A percentile compares a stretch with the other conserved stretches of the same genome.
phyloP scores from a whole-genome alignment of 2,888 invertebrate species.

The Achlya flavicornis region DNA sequence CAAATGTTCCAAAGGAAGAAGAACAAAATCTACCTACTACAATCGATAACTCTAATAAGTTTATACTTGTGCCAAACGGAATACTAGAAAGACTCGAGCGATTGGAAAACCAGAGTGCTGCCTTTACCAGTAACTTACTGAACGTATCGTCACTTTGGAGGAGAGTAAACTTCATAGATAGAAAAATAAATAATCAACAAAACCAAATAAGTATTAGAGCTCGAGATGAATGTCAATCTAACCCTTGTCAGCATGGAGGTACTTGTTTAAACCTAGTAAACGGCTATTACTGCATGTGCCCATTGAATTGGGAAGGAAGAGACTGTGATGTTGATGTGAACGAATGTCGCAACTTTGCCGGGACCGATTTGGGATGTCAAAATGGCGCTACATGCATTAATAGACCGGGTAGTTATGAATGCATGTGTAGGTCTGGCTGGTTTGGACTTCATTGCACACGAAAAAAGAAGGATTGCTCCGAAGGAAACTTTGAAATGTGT shows the following conservation, averaged over 20 bases:
- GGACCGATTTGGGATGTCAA: constrained; percentile 96
- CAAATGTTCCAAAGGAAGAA: constrained; percentile 55
- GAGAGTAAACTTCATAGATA: constrained; percentile 55
- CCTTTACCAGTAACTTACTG: constrained; percentile 33
- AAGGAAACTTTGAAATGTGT: constrained; percentile 90
- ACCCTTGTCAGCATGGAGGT: constrained; percentile 93
- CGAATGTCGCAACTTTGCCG: constrained; percentile 91
- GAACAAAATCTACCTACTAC: constrained; percentile 25
- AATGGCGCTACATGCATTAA: constrained; percentile 94
- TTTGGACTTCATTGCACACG: constrained; percentile 93
- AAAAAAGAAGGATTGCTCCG: constrained; percentile 88
- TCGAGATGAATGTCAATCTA: constrained; percentile 87
- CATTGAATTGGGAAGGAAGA: constrained; percentile 87
- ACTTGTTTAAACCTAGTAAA: constrained; percentile 89
- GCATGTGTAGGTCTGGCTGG: constrained; percentile 90
- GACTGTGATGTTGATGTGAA: constrained; percentile 92
- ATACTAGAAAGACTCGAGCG: constrained; percentile 55
- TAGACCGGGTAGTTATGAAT: constrained; percentile 91
- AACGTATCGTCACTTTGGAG: constrained; percentile 56
- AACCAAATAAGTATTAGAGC: constrained; percentile 71
- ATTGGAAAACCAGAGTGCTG: constrained; percentile 50
- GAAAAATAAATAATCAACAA: constrained; percentile 73
- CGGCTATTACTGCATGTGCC: constrained; percentile 90
- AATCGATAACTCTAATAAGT: constrained; percentile 35
- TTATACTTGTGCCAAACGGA: constrained; percentile 43